Base-by-base conservation (phyloP, 2,113 vertebrate species). In the Indicator maculatus region DNA sequence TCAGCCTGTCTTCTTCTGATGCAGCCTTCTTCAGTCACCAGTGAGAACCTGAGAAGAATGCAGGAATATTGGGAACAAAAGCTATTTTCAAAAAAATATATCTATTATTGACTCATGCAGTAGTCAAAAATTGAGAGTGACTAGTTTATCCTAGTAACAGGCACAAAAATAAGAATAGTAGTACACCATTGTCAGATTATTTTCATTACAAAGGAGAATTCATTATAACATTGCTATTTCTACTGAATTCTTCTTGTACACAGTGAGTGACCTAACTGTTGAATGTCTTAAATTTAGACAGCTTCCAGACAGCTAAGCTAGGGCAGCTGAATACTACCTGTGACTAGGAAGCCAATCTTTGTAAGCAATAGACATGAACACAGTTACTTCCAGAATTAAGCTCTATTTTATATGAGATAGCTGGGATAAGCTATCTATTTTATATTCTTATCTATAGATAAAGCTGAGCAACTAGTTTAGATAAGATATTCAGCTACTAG, bases 131-230 rank as follows among this genome's bases (percentile, higher is more conserved):
- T 6, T 58, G 60, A 41, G 4, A 70, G 6, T 80, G 80, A 24
- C 30, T 73, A 24, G 5, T 5, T 86, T 74, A 30, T 83, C 14
- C 16, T 63, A 70, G 39, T 41, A 86, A 77, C 8, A 73, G 18
- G 3, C 12, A 50, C n/a, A 90, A 76, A 83, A 70, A 41, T 28
- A 27, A 8, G 11, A 60, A 31, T 16, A 60, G 31, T 27, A 39
- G 10, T 38, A 60, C 52, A 16, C 55, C 52, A 81, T 70, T 83
- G 67, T 88, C 11, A 61, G 24, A 59, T 66, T 90, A 28, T 86
- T 86, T 90, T 81, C 18, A 63, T 71, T 86, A 88, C 39, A 76
- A 73, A 73, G 2, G 9, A 45, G 55, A 80, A 77, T 90, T 88
- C 15, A n/a, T 86, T 90, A 45, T 83, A 58, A 5, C 9, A 44